Evolutionary conservation across 2,797 vertebrate species (phyloP).

Genomic region (Euthynnus affinis): DNA sequence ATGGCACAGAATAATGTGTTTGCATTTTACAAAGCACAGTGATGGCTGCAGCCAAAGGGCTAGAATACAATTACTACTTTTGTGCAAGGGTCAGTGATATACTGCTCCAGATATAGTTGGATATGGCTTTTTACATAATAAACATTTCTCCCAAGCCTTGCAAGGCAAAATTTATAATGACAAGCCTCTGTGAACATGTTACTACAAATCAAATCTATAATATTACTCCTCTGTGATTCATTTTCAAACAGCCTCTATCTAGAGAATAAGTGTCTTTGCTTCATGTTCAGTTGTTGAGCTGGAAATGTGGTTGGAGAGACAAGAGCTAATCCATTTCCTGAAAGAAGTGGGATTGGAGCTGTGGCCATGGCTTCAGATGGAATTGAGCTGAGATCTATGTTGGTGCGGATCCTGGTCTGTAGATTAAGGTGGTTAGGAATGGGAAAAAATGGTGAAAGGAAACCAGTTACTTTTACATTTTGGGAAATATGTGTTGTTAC

Average conservation of each 20-base stretch:
- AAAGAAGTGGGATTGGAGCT: background rate
- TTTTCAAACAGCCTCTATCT: background rate
- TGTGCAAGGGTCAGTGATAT: conserved; percentile 2
- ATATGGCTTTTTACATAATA: conserved; percentile 23
- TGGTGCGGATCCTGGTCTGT: conserved; percentile 26
- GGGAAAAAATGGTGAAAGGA: background rate
- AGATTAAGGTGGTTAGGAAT: background rate
- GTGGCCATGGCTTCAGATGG: background rate
- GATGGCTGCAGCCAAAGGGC: background rate
- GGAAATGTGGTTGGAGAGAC: conserved; percentile 13
- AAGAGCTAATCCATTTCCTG: conserved; percentile 8
- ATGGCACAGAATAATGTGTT: background rate
- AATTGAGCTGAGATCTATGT: conserved; percentile 5
- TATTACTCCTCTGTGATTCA: conserved; percentile 3
- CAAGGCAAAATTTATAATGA: conserved; percentile 24
- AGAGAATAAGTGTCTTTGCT: conserved; percentile 12
- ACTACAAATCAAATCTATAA: conserved; percentile 22
- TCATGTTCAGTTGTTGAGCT: conserved; percentile 27
- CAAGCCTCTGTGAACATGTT: conserved; percentile 23
- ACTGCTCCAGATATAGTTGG: background rate
- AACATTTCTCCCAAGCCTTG: background rate
- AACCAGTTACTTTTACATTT: background rate
- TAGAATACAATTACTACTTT: background rate
- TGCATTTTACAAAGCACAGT: conserved; percentile 11
- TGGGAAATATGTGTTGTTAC: background rate